Percentiles rank a stretch among this genome's conserved stretches.
Conservation (phyloP, 1,140 invertebrate species). For the Euwallacea similis region DNA sequence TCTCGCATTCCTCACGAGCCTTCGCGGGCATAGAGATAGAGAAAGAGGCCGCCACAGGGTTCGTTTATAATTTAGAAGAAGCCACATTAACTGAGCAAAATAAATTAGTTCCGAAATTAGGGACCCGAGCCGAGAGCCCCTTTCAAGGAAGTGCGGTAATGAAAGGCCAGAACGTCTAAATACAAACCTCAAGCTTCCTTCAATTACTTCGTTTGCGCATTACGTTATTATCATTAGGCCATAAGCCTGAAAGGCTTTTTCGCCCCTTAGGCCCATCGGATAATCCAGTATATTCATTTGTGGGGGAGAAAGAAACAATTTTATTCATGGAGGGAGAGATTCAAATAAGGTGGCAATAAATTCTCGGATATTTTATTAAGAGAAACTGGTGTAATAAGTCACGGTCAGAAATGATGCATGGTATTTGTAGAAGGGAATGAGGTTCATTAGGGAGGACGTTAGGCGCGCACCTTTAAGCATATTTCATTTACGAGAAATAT, state of each 20-base stretch:
- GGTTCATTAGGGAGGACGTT: constrained; percentile 21
- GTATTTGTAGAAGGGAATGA: constrained; percentile 24
- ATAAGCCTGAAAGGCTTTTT: constrained; percentile 27
- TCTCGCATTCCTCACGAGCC: not conserved
- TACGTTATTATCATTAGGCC: constrained; percentile 42
- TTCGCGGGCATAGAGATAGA: not conserved
- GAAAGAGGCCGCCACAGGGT: not conserved
- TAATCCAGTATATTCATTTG: not conserved
- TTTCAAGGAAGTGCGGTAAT: constrained; percentile 8
- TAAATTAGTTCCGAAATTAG: constrained; percentile 22
- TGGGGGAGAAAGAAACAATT: not conserved
- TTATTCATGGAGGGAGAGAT: not conserved
- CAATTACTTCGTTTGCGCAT: constrained; percentile 42
- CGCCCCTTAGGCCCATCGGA: not conserved
- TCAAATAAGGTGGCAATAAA: constrained; percentile 1
- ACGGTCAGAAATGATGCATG: constrained; percentile 33
- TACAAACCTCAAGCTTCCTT: constrained; percentile 16
- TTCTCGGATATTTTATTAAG: constrained; percentile 31
- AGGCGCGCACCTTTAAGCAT: not conserved
- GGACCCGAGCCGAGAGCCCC: constrained; percentile 2
- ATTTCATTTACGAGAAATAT: constrained; percentile 6
- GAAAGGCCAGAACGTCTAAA: constrained; percentile 20
- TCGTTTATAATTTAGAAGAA: constrained; percentile 11
- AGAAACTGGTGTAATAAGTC: constrained; percentile 23
- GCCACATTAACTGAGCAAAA: constrained; percentile 14